Percentiles rank a stretch among this genome's conserved stretches.
Evolutionary conservation across 1,140 invertebrate genomes (phyloP).

Genomic region (Melanaphis sacchari): DNA sequence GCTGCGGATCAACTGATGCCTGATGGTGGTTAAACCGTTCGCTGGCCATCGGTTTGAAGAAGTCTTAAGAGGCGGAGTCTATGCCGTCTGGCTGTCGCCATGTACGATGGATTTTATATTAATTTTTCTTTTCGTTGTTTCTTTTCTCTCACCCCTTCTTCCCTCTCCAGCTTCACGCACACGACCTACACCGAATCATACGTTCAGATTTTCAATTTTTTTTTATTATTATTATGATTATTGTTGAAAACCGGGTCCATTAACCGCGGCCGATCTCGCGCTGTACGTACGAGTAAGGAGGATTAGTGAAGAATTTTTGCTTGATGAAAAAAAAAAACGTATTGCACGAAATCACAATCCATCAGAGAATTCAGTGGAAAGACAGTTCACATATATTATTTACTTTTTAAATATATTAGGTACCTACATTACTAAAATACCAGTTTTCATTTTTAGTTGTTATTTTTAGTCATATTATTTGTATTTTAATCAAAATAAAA

Average conservation of each 20-base stretch:
- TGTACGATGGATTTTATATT: constrained; percentile 8
- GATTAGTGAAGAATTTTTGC: constrained; percentile 31
- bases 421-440: background rate
- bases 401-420: background rate
- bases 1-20: constrained; percentile 47
- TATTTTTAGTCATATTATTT: background rate
- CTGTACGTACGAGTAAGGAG: background rate
- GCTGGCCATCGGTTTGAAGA: constrained; percentile 41
- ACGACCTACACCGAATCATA: background rate
- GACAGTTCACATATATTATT: background rate
- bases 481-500: background rate
- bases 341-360: constrained; percentile 40
- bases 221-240: background rate
- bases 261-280: constrained; percentile 17
- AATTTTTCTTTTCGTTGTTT: constrained; percentile 32
- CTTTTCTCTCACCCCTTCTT: background rate
- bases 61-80: constrained; percentile 56
- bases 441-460: background rate
- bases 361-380: background rate
- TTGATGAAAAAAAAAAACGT: constrained; percentile 24
- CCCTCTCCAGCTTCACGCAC: background rate
- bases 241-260: constrained; percentile 39
- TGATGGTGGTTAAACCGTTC: constrained; percentile 38
- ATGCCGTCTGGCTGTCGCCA: constrained; percentile 23
- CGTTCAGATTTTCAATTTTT: constrained; percentile 30